Evolutionary conservation across 2,113 vertebrate species (phyloP), one percentile per base, ranked within the genome.

Genomic region (Plestiodon gilberti): DNA sequence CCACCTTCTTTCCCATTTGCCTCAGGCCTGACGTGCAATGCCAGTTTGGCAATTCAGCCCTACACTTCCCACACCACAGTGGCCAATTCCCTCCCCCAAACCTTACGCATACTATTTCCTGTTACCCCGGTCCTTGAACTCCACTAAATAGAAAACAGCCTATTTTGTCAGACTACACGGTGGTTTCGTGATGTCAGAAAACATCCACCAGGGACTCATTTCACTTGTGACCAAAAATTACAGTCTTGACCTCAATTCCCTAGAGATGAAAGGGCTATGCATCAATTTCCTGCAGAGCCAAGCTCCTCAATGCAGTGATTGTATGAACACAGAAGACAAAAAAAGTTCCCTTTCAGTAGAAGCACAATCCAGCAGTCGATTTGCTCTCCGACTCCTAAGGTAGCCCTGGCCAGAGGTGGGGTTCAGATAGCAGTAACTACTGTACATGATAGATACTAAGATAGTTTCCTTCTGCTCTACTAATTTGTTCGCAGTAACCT

Each of bases 261-360:
- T 64, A 14, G 75, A 88, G 78, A 77, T 91, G 88, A 91, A 93
- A 57, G 82, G 78, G 87, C 87, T 79, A 64, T 64, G 61, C 55
- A 85, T 62, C 1, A 25, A 74, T 76, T 92, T 92, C 86, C 91
- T 89, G 79, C 74, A 91, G 86, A 93, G 77, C 62, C 33, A 78
- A 86, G 30, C 7, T 74, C 67, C 75, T 94, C 92, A 94, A 92
- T 88, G 84, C 71, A 81, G 83, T 0, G 0, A 59, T 90, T 92
- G 59, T 84, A 65, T 61, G 57, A 87, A 93, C 69, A n/a, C 40
- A 64, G 79, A 89, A 43, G 78, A 93, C 81, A 92, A 77, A 73
- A 91, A 89, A 89, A 64, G 70, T 89, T 93, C 89, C 94, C 83
- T 93, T 91, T 88, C 84, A 86, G 85, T 43, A 90, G 35, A 79